Evolutionary conservation across 2,888 invertebrate species (phyloP).

Genomic region (Thymelicus sylvestris): DNA sequence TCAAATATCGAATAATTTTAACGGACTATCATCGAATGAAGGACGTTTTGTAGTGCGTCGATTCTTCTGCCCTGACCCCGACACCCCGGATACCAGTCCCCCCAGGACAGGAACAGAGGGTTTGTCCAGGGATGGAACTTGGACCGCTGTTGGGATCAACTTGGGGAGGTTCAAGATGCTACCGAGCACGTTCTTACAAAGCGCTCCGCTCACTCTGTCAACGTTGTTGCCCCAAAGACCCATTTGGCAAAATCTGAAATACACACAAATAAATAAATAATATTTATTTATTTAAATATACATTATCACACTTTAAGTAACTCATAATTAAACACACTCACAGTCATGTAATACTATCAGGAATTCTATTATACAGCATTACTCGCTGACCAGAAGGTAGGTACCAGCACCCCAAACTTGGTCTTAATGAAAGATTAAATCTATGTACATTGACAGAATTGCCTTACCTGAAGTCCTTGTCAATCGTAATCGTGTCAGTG

Average conservation of each 20-base stretch:
- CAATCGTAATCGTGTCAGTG: slow-evolving; percentile 57
- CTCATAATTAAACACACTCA: too few species aligned
- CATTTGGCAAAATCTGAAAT: slow-evolving; percentile 87
- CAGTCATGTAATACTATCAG: too few species aligned
- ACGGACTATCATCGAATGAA: slow-evolving; percentile 28
- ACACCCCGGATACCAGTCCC: slow-evolving; percentile 22
- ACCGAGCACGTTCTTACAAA: slow-evolving; percentile 78
- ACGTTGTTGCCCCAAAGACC: slow-evolving; percentile 87
- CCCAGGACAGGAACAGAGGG: slow-evolving; percentile 20
- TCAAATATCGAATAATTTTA: slow-evolving; percentile 12
- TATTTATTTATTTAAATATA: too few species aligned
- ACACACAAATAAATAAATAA: too few species aligned
- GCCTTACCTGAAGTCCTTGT: slow-evolving; percentile 71
- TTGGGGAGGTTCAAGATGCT: slow-evolving; percentile 60
- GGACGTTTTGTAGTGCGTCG: slow-evolving; percentile 33
- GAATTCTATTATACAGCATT: too few species aligned
- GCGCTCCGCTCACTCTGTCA: slow-evolving; percentile 81
- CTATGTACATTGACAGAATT: too few species aligned
- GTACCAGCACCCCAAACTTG: too few species aligned
- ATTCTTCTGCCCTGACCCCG: background rate
- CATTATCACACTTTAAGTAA: too few species aligned
- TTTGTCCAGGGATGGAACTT: background rate
- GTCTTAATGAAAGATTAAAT: too few species aligned
- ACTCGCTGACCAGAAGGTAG: too few species aligned
- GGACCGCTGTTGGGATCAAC: slow-evolving; percentile 41